phyloP scores from a whole-genome alignment of 2,113 vertebrate genomes.

The Eurypyga helias region DNA sequence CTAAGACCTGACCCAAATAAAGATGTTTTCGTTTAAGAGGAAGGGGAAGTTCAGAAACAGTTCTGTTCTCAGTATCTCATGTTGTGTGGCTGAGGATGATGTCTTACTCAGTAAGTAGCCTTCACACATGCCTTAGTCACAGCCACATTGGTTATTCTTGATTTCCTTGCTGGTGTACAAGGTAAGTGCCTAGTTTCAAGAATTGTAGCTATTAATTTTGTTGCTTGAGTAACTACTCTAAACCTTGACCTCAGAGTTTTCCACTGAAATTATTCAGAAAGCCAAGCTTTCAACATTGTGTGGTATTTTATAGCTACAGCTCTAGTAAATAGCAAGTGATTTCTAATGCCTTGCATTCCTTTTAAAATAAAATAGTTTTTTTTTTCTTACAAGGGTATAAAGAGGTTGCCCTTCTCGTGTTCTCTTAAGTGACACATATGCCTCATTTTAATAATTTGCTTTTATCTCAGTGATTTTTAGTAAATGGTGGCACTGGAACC shows the following conservation, averaged over 20 bases:
- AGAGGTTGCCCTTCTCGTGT: not conserved
- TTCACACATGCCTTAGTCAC: not conserved
- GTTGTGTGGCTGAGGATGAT: not conserved
- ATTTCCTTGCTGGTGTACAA: not conserved
- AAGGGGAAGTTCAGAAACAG: not conserved
- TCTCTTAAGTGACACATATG: not conserved
- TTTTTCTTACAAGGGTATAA: not conserved
- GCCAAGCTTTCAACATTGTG: not conserved
- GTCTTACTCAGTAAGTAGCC: not conserved
- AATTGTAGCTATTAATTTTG: not conserved
- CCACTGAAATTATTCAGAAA: not conserved
- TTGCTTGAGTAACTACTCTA: not conserved
- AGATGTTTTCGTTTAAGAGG: not conserved
- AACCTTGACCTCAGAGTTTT: not conserved
- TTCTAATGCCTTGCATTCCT: not conserved
- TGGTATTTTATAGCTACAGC: not conserved
- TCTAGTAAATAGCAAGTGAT: not conserved
- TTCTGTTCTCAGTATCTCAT: not conserved
- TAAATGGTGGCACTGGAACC: constrained; percentile 3
- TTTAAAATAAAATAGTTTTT: not conserved
- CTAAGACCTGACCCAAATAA: not conserved
- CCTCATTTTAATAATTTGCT: constrained; percentile 25
- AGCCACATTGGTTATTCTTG: not conserved
- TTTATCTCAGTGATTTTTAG: not conserved
- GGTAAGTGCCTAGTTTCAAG: not conserved